Percentiles rank a stretch among this genome's conserved stretches.
These are phyloP conservation scores for Phaethon lepturus DNA, from an alignment of 2,113 vertebrate species.

Conservation along the genomic window DNA sequence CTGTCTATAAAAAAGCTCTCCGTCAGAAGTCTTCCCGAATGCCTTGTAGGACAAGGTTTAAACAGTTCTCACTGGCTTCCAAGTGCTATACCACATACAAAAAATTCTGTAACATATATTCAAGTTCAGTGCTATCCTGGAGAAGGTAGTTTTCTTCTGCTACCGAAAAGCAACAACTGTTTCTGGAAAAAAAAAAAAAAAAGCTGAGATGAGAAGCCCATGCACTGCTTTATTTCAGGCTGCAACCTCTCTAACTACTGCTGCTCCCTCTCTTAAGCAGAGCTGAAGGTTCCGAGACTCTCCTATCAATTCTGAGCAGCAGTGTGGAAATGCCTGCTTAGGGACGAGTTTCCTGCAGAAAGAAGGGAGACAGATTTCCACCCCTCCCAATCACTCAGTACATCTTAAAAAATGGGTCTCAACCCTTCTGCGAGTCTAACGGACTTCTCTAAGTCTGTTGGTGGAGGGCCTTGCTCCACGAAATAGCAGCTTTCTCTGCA, in stretches of 20 bases:
- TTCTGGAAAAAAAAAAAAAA: background rate
- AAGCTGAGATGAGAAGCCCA: background rate
- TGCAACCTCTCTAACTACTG: background rate
- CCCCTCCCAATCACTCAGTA: background rate
- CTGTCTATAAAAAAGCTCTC: background rate
- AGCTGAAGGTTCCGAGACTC: background rate
- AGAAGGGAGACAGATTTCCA: background rate
- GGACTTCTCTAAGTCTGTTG: background rate
- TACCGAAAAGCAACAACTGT: background rate
- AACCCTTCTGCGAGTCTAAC: rapidly evolving
- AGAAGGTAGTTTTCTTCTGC: background rate
- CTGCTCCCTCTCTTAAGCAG: background rate
- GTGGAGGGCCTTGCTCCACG: background rate
- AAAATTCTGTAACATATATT: rapidly evolving
- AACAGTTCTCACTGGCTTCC: rapidly evolving
- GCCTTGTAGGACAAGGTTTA: background rate
- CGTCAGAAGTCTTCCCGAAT: rapidly evolving
- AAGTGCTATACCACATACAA: rapidly evolving
- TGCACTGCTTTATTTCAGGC: background rate
- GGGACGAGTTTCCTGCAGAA: background rate
- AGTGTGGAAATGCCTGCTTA: rapidly evolving
- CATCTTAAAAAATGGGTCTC: background rate
- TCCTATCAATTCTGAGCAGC: background rate
- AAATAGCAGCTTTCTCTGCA: background rate
- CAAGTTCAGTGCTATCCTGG: background rate